Evolutionary conservation across 2,113 vertebrate species (phyloP).

Genomic region (Anthoscopus minutus): DNA sequence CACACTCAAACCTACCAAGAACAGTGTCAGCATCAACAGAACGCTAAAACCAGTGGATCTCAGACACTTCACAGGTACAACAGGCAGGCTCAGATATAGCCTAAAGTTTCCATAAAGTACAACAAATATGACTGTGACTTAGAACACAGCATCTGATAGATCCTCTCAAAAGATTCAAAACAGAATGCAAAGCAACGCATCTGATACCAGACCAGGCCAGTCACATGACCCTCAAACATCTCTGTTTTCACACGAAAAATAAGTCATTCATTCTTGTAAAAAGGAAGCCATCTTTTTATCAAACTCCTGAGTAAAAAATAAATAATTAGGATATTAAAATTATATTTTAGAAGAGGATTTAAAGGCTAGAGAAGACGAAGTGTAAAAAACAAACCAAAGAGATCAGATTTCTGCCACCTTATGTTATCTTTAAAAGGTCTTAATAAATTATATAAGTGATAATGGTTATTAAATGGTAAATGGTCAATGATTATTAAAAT

Average conservation of each 20-base stretch:
- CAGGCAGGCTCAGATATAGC: neutral
- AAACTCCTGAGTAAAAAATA: neutral
- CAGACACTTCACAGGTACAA: neutral
- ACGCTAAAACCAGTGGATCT: neutral
- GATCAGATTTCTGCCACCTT: neutral
- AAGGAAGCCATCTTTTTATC: neutral
- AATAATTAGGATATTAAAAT: neutral
- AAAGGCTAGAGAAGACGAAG: neutral
- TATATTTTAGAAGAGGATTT: neutral
- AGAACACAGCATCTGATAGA: neutral
- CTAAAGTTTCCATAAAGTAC: neutral
- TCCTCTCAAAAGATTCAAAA: neutral
- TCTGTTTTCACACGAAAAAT: neutral
- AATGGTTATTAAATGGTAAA: neutral
- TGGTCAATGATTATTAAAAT: neutral
- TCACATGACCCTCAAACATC: neutral
- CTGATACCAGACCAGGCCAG: neutral
- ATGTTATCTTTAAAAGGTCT: neutral
- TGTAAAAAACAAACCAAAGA: neutral
- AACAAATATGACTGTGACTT: neutral
- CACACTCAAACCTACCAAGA: neutral
- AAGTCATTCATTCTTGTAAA: neutral
- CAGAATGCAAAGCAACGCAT: neutral
- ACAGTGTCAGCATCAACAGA: neutral
- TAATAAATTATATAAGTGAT: neutral